Evolutionary conservation across 2,888 invertebrate genomes (phyloP).

Genomic region (Drosophila crucigera): DNA sequence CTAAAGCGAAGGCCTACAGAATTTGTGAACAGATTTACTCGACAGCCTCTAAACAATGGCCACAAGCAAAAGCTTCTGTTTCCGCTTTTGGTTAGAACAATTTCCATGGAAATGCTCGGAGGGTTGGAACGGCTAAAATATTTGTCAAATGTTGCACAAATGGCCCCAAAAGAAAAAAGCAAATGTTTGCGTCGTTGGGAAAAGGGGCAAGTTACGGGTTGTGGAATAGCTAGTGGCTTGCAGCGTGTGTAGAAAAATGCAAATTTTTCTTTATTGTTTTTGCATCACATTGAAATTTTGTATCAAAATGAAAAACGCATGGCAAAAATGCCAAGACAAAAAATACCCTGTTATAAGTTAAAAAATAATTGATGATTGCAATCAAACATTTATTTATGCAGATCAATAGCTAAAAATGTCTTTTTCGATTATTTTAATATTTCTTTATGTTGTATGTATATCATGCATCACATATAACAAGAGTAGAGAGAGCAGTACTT

Average conservation of each 20-base stretch:
- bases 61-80: slow-evolving; percentile 50
- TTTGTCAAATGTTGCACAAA: slow-evolving; percentile 59
- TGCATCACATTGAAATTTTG: slow-evolving; percentile 61
- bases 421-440: not conserved
- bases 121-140: slow-evolving; percentile 57
- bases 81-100: slow-evolving; percentile 57
- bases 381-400: not conserved
- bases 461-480: not conserved
- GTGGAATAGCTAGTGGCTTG: not conserved
- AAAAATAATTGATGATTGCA: not conserved
- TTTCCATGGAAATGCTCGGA: slow-evolving; percentile 46
- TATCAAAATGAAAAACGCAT: slow-evolving; percentile 25
- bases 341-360: slow-evolving; percentile 7
- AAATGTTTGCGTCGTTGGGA: slow-evolving; percentile 11
- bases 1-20: slow-evolving; percentile 33
- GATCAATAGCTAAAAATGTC: not conserved
- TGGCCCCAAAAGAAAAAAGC: slow-evolving; percentile 19
- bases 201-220: not conserved
- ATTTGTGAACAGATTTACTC: slow-evolving; percentile 44
- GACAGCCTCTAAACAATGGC: slow-evolving; percentile 48
- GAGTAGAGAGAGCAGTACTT: not conserved
- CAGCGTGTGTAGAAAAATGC: slow-evolving; percentile 38
- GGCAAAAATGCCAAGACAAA: accelerated
- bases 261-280: slow-evolving; percentile 61
- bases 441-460: not conserved